Evolutionary conservation across 2,888 invertebrate species (phyloP).

Genomic region (Hydropsyche betteni): DNA sequence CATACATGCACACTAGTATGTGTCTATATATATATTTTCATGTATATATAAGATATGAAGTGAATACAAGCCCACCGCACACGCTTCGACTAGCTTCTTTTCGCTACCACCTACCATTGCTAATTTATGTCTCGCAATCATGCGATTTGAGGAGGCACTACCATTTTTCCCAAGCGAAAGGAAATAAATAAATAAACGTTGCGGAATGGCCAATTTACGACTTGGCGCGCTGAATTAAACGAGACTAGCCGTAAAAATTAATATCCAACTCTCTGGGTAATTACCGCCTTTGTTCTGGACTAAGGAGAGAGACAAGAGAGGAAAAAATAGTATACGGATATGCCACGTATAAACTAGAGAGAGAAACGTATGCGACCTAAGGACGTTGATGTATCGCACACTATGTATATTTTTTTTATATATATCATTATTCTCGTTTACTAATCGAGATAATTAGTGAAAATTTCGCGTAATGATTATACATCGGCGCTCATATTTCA

Average conservation of each 20-base stretch:
- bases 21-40: constrained; percentile 17
- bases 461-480: background rate
- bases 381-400: constrained; percentile 31
- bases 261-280: constrained; percentile 44
- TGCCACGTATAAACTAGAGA: constrained; percentile 5
- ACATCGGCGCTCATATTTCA: too few relatives aligned
- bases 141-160: constrained; percentile 44
- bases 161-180: constrained; percentile 43
- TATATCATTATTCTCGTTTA: constrained; percentile 2
- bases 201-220: constrained; percentile 48
- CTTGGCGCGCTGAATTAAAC: constrained; percentile 49
- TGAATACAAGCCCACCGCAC: constrained; percentile 36
- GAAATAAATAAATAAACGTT: constrained; percentile 46
- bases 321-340: constrained; percentile 21
- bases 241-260: constrained; percentile 48
- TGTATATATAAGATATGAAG: constrained; percentile 26
- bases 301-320: constrained; percentile 17
- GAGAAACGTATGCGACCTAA: constrained; percentile 3
- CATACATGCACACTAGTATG: background rate
- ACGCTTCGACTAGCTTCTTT: constrained; percentile 35
- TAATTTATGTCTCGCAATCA: constrained; percentile 49
- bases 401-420: background rate
- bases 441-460: constrained; percentile 2
- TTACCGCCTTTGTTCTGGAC: constrained; percentile 43
- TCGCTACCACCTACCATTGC: constrained; percentile 33